phyloP scores from a whole-genome alignment of 2,888 invertebrate genomes.

The Conchocele bisecta region DNA sequence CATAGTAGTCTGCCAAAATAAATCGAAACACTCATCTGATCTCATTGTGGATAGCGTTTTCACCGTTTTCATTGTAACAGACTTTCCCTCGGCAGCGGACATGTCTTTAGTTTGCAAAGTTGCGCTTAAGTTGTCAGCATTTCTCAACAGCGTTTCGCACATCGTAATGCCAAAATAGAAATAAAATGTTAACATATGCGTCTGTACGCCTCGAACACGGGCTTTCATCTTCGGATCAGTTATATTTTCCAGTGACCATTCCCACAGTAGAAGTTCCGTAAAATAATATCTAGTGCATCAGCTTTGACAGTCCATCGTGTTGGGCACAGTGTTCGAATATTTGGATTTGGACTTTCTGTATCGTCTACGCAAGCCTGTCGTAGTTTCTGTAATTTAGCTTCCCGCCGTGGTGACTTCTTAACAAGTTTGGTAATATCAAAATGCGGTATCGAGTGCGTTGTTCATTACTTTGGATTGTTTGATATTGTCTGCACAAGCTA shows the following conservation, averaged over 20 bases:
- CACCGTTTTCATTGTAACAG: slow-evolving; percentile 1
- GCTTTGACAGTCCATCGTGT: slow-evolving; percentile 51
- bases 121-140: slow-evolving; percentile 17
- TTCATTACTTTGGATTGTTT: slow-evolving; percentile 19
- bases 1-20: slow-evolving; percentile 25
- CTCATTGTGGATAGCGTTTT: slow-evolving; percentile 3
- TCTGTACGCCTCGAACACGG: background rate
- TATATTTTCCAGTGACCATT: slow-evolving; percentile 7
- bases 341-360: slow-evolving; percentile 4
- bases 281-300: slow-evolving; percentile 22
- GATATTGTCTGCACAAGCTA: slow-evolving; percentile 24
- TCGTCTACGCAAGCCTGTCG: slow-evolving; percentile 16
- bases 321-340: slow-evolving; percentile 35
- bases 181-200: slow-evolving; percentile 10
- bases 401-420: slow-evolving; percentile 48
- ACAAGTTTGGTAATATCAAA: slow-evolving; percentile 48
- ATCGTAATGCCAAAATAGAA: slow-evolving; percentile 16
- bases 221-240: slow-evolving; percentile 10
- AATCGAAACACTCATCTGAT: slow-evolving; percentile 13
- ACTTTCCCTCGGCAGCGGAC: slow-evolving; percentile 40
- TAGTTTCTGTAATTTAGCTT: slow-evolving; percentile 38
- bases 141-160: background rate
- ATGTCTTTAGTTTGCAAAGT: slow-evolving; percentile 29
- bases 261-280: slow-evolving; percentile 16
- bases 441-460: slow-evolving; percentile 33